Evolutionary conservation across 2,888 invertebrate species (phyloP), one percentile per base, ranked within the genome.

Genomic region (Drosophila atripex): DNA sequence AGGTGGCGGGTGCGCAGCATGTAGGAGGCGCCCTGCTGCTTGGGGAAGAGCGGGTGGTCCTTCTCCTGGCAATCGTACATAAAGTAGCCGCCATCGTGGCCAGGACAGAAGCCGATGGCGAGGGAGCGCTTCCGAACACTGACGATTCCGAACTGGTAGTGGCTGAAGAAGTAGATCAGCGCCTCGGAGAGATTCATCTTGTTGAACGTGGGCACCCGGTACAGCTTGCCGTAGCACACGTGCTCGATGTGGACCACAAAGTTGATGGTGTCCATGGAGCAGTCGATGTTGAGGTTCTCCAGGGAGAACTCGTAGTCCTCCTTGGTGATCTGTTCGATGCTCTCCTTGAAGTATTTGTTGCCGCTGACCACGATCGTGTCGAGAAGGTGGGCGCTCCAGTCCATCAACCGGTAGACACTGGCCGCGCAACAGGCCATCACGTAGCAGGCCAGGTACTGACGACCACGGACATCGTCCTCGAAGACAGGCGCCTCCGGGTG

Each of bases 51-150:
- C 0, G 94, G 95, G 3, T 92, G 90, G 7, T 95, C 94, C 75
- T 92, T 91, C 68, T 93, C 93, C 89, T 94, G 94, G 75, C 94
- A 94, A 78, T 95, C 95, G 84, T 93, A 95, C 94, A 95, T 93
- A 76, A 94, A 95, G 80, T 94, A 95, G 11, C 94, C 94, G 12
- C 89, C 84, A 16, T 90, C 88, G 25, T 77, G 71, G 0, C 90
- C 90, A 0, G 83, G 76, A 71, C 86, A 77, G 57, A 80, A 93
- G 1, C 94, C 94, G 76, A 94, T 93, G 9, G 93, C 92, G 69
- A 93, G 87, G 51, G 93, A 93, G 58, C 93, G 93, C 11, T 90
- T 89, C 0, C 93, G 92, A 70, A 93, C 93, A 53, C 93, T 93
- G 46, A 94, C 87, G 51, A 95, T 91, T 6, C 95, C 95, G 38